These are phyloP conservation scores for Crotalus horridus DNA, from an alignment of 2,113 vertebrate genomes.

Conservation along the genomic window DNA sequence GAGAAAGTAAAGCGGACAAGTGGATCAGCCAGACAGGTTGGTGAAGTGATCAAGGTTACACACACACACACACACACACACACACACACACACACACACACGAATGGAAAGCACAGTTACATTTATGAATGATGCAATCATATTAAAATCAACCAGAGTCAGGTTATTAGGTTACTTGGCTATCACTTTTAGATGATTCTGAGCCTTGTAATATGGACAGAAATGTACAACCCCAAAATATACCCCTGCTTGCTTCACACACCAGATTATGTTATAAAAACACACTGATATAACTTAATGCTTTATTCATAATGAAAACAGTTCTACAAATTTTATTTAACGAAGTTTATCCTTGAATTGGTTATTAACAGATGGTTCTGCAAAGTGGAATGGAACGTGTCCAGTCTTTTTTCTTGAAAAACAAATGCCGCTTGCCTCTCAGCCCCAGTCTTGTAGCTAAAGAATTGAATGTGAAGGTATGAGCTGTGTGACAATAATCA, in stretches of 20 bases:
- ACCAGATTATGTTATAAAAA: neutral
- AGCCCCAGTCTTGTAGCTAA: conserved; percentile 92
- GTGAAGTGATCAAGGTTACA: neutral
- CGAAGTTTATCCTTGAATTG: neutral
- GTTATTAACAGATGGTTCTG: conserved; percentile 77
- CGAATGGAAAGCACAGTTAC: neutral
- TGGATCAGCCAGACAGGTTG: conserved; percentile 88
- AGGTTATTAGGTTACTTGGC: neutral
- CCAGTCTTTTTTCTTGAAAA: conserved; percentile 88
- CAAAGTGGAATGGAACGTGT: conserved; percentile 91
- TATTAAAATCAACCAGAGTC: neutral
- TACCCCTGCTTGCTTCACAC: neutral
- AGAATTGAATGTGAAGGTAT: conserved; percentile 92
- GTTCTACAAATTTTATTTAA: neutral
- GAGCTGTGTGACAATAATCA: neutral
- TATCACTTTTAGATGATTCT: neutral
- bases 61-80: too few species aligned
- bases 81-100: too few species aligned
- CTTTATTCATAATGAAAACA: neutral
- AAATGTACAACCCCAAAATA: neutral
- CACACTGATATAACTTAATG: neutral
- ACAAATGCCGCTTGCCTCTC: conserved; percentile 87
- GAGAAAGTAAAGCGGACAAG: conserved; percentile 89
- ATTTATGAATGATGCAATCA: neutral
- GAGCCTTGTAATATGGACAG: neutral